Conservation (phyloP, 2,113 vertebrate species). For the Malurus cyaneus region DNA sequence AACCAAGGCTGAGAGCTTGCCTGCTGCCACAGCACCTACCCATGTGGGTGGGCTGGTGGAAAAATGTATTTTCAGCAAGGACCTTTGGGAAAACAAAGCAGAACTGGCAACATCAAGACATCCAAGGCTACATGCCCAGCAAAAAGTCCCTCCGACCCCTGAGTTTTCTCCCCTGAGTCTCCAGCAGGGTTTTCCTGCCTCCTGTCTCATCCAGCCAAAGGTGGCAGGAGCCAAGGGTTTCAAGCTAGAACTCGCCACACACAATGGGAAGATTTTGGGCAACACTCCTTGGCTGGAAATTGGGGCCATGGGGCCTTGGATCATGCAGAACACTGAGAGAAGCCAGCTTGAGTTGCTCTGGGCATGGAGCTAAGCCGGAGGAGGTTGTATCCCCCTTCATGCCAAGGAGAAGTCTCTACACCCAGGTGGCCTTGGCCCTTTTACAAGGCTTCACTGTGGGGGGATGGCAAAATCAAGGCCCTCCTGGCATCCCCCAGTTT, state of each 20-base stretch:
- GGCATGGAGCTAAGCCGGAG: not conserved
- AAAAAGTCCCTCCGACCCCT: not conserved
- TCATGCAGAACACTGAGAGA: not conserved
- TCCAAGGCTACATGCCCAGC: not conserved
- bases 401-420: not conserved
- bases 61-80: not conserved
- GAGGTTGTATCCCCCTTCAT: not conserved
- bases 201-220: not conserved
- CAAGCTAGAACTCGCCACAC: not conserved
- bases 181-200: not conserved
- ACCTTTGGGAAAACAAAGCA: not conserved
- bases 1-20: not conserved
- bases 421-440: rapidly evolving
- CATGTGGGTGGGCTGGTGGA: not conserved
- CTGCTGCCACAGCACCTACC: not conserved
- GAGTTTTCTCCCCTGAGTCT: not conserved
- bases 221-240: not conserved
- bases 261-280: not conserved
- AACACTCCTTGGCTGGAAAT: not conserved
- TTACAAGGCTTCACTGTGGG: not conserved
- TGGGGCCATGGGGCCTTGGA: not conserved
- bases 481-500: not conserved
- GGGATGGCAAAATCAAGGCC: not conserved
- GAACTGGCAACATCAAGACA: not conserved
- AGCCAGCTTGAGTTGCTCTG: not conserved